Evolutionary conservation across 2,113 vertebrate species (phyloP), one percentile per base, ranked within the genome.

Genomic region (Grantiella picta): DNA sequence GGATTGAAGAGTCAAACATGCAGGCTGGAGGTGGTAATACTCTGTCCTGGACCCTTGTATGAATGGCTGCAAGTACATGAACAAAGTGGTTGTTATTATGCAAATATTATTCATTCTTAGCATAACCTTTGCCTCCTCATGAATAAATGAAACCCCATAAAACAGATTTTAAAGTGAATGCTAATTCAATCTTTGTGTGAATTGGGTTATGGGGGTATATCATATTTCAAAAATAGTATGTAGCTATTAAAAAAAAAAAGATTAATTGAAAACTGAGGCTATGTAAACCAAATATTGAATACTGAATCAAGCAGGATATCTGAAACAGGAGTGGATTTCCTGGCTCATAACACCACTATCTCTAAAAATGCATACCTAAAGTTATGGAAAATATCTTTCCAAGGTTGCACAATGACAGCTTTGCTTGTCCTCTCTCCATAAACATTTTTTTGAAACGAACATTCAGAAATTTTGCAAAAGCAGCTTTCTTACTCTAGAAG

Each of bases 101-200:
- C 90, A 96, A 90, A 96, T 91, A 21, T n/a, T 79, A 45, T 63
- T 96, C 73, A 40, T 71, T 93, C 82, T 94, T 72, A 88, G 82
- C n/a, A 76, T 82, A 91, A 95, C 85, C 49, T 93, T 90, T 95
- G 61, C 22, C 73, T 93, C 25, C 57, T 57, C 45, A n/a, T 82
- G 86, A 86, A 91, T 83, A 88, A 95, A 91, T 63, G 82, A 95
- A 94, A 76, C 40, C 24, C 38, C 40, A 52, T 72, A 85, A 93
- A 92, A 68, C 44, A 85, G 23, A 82, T 60, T 90, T 92, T 35
- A 44, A 90, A 90, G 85, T 71, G 4, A 92, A 75, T 66, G 21
- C 19, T 85, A 76, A 90, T 57, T 82, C 44, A 52, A 49, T 82
- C 33, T 64, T 63, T 89, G 75, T 90, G 31, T 94, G 82, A 79